Evolutionary conservation across 2,797 vertebrate species (phyloP), one percentile per base, ranked within the genome.

Genomic region (Helicolenus hilgendorfi): DNA sequence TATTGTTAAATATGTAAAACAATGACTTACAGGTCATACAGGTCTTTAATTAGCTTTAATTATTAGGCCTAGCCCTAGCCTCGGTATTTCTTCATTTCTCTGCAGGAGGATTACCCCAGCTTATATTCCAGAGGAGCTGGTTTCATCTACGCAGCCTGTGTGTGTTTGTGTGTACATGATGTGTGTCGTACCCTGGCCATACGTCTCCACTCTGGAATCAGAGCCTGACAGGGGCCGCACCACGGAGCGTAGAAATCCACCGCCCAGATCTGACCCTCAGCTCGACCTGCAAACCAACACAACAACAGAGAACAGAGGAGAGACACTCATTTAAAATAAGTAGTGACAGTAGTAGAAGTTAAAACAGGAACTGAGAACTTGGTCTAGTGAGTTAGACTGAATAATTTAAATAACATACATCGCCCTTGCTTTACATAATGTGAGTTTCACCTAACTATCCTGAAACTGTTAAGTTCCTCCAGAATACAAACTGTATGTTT

Each of bases 241-340:
- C 99, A 99, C 0, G 99, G 99, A 72, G 99, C 98, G 0, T 98
- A 99, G 96, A 99, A 99, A 90, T 99, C 99, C 80, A 99, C 98
- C 80, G 98, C 97, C 99, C 99, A 99, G 36, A 97, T 91, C 89
- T 98, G 98, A 0, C 97, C 97, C 4, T 80, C 81, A 33, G 63
- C 70, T 18, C 93, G 75, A 59, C 89, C 96, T 96, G 85, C 2
- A 55, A 65, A 65, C 13, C 64, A 35, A 58, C 11, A 20, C 18
- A 31, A 24, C 2, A 56, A 15, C 26, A 55, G 7, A 31, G 22
- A 8, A 58, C 4, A 11, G 3, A 26, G 1, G 0, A 59, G 29
- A 31, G 5, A 15, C 22, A 60, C 26, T 15, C 11, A 29, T 29
- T 60, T 4, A 3, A 7, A 27, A 20, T 31, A 13, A 35, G 18